These are phyloP conservation scores for Stictonetta naevosa DNA, from an alignment of 2,113 vertebrate species.

Conservation along the genomic window DNA sequence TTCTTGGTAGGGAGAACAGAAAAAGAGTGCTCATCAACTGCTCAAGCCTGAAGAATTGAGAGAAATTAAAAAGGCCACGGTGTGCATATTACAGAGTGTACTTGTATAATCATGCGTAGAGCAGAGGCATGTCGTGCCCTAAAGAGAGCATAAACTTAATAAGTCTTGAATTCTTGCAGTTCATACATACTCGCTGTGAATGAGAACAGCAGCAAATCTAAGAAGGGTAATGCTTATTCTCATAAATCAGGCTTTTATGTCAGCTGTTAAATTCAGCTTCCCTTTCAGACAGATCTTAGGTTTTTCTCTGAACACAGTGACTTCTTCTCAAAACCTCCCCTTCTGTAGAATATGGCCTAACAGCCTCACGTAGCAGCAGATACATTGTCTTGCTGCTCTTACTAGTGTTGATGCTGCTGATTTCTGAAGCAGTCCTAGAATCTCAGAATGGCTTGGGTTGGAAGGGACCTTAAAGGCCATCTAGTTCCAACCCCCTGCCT, in stretches of 20 bases:
- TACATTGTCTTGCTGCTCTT: fast-evolving
- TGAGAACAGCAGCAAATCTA: not conserved
- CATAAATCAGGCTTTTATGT: not conserved
- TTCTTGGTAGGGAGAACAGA: not conserved
- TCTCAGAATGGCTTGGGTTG: too few species aligned
- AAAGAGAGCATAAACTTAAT: not conserved
- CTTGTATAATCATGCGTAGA: not conserved
- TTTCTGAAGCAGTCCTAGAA: too few species aligned
- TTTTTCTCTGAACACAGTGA: not conserved
- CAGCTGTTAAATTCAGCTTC: not conserved
- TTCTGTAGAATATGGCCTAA: not conserved
- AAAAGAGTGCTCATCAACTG: not conserved
- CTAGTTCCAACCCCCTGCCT: too few species aligned
- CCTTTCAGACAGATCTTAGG: not conserved
- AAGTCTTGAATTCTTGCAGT: not conserved
- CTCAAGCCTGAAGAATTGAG: not conserved
- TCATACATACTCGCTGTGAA: not conserved
- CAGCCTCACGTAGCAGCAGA: not conserved
- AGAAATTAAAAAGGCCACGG: not conserved
- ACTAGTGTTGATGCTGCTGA: not conserved
- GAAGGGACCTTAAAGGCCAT: too few species aligned
- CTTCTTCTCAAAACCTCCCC: not conserved
- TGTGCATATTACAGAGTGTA: not conserved
- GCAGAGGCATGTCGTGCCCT: not conserved
- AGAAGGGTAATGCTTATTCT: not conserved